A percentile compares a stretch with the other conserved stretches of the same genome.
Evolutionary conservation across 2,113 vertebrate genomes (phyloP).

Genomic region (Benitochromis conjunctus): DNA sequence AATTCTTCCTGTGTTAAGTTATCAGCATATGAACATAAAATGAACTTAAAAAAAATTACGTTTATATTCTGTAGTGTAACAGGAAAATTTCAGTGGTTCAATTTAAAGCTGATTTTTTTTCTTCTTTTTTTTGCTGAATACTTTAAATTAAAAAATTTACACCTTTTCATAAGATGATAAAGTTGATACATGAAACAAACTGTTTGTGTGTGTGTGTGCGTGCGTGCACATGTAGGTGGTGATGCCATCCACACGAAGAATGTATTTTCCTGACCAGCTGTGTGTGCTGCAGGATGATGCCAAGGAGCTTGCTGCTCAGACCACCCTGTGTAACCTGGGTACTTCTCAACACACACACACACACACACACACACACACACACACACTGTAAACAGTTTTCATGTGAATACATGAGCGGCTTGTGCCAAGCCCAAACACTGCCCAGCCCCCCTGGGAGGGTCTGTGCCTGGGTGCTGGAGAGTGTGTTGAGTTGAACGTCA

Average conservation of each 20-base stretch:
- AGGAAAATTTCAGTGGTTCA: neutral
- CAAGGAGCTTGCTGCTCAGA: conserved; percentile 90
- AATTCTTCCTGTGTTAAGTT: neutral
- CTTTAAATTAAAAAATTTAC: no score
- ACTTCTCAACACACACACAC: neutral
- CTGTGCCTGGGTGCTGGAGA: neutral
- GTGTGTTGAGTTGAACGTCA: neutral
- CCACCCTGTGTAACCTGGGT: conserved; percentile 70
- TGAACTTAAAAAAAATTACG: neutral
- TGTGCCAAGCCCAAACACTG: neutral
- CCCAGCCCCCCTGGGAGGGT: neutral
- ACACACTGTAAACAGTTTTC: neutral
- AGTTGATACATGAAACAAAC: neutral
- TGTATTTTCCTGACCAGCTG: conserved; percentile 86
- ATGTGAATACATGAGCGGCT: neutral
- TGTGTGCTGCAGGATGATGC: conserved; percentile 86
- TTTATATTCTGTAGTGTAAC: neutral
- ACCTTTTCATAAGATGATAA: rapidly evolving
- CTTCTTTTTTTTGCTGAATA: no score
- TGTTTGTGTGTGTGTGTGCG: neutral
- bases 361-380: neutral
- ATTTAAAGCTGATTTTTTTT: neutral
- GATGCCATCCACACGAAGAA: conserved; percentile 78
- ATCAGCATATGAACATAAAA: neutral
- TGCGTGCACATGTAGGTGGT: conserved; percentile 60